phyloP scores from a whole-genome alignment of 2,888 invertebrate species.

The Stenolophus ochropezus region DNA sequence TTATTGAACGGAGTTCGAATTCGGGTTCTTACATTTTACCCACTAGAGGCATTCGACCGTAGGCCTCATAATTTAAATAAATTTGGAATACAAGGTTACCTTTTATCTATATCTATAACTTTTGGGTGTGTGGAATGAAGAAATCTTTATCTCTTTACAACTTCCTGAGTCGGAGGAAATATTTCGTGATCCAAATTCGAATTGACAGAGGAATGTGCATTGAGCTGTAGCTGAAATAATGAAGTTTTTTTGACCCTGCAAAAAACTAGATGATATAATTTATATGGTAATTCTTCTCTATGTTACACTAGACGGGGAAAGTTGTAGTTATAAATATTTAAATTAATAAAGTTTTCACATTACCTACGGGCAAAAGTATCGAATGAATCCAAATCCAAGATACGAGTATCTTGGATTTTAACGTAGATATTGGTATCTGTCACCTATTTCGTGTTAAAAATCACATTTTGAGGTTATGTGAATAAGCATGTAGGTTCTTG shows the following conservation, averaged over 20 bases:
- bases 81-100: background rate
- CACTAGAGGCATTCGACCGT: too few species aligned
- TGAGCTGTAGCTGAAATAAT: background rate
- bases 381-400: too few species aligned
- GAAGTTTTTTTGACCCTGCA: too few species aligned
- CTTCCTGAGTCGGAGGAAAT: background rate
- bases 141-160: background rate
- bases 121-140: background rate
- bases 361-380: too few species aligned
- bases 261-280: slow-evolving; percentile 20
- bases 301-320: background rate
- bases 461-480: too few species aligned
- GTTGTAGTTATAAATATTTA: background rate
- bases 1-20: too few species aligned
- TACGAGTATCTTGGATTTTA: too few species aligned
- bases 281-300: background rate
- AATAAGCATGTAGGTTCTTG: too few species aligned
- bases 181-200: background rate
- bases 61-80: too few species aligned
- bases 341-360: background rate
- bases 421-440: too few species aligned
- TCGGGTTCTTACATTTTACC: too few species aligned
- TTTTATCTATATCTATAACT: background rate
- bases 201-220: background rate
- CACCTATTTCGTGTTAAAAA: too few species aligned